Conservation (phyloP, 2,888 invertebrate species). For the Muschampia staudingeri region DNA sequence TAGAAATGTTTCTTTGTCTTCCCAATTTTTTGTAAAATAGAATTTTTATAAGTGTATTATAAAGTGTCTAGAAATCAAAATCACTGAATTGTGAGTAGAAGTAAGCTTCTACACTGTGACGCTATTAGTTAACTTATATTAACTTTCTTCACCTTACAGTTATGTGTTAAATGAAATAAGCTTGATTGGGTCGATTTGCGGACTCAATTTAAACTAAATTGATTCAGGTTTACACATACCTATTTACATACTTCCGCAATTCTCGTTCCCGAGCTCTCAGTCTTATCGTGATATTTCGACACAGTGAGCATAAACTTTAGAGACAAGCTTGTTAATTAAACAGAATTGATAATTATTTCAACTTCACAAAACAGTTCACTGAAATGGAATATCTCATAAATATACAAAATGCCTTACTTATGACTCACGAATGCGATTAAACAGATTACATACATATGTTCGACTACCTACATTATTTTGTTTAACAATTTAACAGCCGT, state of each 20-base stretch:
- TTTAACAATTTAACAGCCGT: conserved; percentile 51
- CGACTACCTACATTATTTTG: conserved; percentile 34
- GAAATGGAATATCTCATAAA: conserved; percentile 42
- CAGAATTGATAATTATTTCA: conserved; percentile 49
- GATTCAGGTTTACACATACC: not conserved
- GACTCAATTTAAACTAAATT: not conserved
- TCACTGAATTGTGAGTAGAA: no score
- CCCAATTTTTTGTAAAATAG: no score
- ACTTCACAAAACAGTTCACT: conserved; percentile 42
- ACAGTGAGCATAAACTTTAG: conserved; percentile 46
- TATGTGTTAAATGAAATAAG: conserved; percentile 16
- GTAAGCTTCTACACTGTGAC: no score
- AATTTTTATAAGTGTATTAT: no score
- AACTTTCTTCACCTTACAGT: no score
- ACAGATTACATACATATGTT: conserved; percentile 13
- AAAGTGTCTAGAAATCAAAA: no score
- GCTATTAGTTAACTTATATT: no score
- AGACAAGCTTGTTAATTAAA: conserved; percentile 48
- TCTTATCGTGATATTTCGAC: conserved; percentile 41
- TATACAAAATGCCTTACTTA: conserved; percentile 29
- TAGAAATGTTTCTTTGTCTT: no score
- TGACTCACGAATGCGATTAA: conserved; percentile 31
- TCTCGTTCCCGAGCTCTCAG: conserved; percentile 6
- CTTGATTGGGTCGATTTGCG: conserved; percentile 5
- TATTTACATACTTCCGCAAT: not conserved